Evolutionary conservation across 2,888 invertebrate genomes (phyloP), one percentile per base, ranked within the genome.

Genomic region (Choristoneura rosaceana): DNA sequence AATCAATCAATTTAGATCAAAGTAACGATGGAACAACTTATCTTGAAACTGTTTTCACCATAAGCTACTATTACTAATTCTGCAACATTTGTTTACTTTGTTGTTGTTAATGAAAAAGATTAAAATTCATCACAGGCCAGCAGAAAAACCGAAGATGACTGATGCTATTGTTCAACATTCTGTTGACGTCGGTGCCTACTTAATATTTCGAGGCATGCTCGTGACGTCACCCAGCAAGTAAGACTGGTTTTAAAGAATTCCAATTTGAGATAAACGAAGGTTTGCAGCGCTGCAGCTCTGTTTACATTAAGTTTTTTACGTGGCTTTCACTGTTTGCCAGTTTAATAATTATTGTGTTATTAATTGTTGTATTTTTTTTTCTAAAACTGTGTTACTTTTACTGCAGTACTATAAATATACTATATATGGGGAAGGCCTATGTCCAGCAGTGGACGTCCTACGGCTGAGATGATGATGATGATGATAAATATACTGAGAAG

Each of bases 141-240:
- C 38, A 14, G 47, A 59, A 55, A 64, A 33, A 33, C 58, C n/a
- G 10, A n/a, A 12, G 41, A 33, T 62, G 71, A 50, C 10, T 70
- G 34, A 47, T 50, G 33, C 41, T 25, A 43, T 64, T 69, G 41
- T 63, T 52, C 52, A 9, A 47, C 14, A 15, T 9, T 55, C 15
- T 9, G 33, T 63, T 47, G 47, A 63, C 50, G 63, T 64, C 41
- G 58, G 12, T 38, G 4, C 33, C 68, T 59, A 34, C 68, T 73
- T 73, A 68, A 73, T 69, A 73, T 69, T 73, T 69, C 45, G 59
- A 73, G 68, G 73, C 73, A 63, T 73, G 68, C 17, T 38, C 50
- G 34, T 73, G 63, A 73, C 69, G 64, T 69, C 52, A 43, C 2
- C 12, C 5, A 38, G 15, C 65, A 52, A 63, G 43, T n/a, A 14